A percentile compares a stretch with the other conserved stretches of the same genome.
Conservation (phyloP, 2,797 vertebrate species). For the Hyperoplus lanceolatus region DNA sequence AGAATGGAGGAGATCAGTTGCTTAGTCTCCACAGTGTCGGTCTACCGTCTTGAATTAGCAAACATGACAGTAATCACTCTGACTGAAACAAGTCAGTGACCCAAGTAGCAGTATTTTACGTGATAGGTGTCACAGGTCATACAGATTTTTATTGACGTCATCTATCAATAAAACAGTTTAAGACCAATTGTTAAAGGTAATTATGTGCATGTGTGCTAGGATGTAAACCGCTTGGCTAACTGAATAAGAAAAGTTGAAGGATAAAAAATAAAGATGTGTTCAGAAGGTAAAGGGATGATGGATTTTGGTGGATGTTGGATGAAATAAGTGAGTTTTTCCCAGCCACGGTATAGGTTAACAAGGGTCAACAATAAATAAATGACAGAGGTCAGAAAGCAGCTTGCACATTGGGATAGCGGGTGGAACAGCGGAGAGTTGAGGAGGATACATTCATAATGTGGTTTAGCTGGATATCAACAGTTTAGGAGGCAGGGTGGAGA, state of each 20-base stretch:
- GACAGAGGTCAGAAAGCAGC: slow-evolving; percentile 41
- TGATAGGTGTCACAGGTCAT: not conserved
- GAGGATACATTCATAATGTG: slow-evolving; percentile 68
- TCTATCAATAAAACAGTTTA: slow-evolving; percentile 4
- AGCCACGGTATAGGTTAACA: slow-evolving; percentile 26
- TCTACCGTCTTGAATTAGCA: not conserved
- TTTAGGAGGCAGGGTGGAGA: slow-evolving; percentile 32
- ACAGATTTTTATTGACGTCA: not conserved
- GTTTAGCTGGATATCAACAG: slow-evolving; percentile 66
- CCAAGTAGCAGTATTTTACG: not conserved
- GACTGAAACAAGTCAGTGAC: not conserved
- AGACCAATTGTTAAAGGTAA: not conserved
- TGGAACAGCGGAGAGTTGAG: slow-evolving; percentile 58
- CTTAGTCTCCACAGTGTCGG: not conserved
- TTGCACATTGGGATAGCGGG: slow-evolving; percentile 15
- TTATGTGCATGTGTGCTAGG: not conserved
- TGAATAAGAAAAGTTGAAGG: slow-evolving; percentile 4
- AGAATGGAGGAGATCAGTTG: not conserved
- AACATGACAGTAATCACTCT: not conserved
- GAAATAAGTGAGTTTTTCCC: slow-evolving; percentile 6
- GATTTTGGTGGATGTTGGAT: slow-evolving; percentile 14
- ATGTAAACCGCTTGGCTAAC: not conserved
- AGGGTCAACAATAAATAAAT: slow-evolving; percentile 44
- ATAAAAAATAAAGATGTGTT: slow-evolving; percentile 21
- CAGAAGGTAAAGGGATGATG: not conserved